phyloP scores from a whole-genome alignment of 2,888 invertebrate species.

The Melangyna quadrimaculata region DNA sequence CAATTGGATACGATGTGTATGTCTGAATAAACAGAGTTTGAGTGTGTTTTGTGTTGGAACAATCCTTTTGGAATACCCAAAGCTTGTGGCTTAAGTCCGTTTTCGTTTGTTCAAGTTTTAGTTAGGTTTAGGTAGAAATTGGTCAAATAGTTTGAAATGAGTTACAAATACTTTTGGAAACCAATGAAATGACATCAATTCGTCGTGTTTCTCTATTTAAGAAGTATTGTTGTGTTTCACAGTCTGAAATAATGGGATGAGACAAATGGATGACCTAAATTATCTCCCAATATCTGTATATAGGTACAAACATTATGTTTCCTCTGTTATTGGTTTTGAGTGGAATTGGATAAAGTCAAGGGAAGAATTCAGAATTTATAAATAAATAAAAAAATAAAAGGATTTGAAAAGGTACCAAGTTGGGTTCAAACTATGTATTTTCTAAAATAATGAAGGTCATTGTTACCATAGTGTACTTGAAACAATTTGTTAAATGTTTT shows the following conservation, averaged over 20 bases:
- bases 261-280: background rate
- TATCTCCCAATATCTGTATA: background rate
- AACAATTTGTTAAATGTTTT: too few species aligned
- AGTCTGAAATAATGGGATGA: background rate
- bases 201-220: constrained; percentile 40
- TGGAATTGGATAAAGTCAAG: background rate
- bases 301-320: background rate
- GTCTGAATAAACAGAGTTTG: background rate
- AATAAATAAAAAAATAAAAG: too few species aligned
- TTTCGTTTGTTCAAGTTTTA: constrained; percentile 52
- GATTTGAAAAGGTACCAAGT: too few species aligned
- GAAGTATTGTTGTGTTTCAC: constrained; percentile 1
- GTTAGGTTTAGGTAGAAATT: too few species aligned
- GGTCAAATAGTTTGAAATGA: constrained; percentile 43
- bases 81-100: constrained; percentile 41
- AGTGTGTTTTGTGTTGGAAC: constrained; percentile 7
- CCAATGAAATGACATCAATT: constrained; percentile 63
- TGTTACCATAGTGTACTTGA: too few species aligned
- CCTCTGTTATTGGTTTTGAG: background rate
- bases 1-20: constrained; percentile 34
- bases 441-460: background rate
- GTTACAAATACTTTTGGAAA: constrained; percentile 56
- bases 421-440: too few species aligned
- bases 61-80: constrained; percentile 16
- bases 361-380: background rate